Conservation (phyloP, 1,140 invertebrate genomes). For the Brachionus sp. region DNA sequence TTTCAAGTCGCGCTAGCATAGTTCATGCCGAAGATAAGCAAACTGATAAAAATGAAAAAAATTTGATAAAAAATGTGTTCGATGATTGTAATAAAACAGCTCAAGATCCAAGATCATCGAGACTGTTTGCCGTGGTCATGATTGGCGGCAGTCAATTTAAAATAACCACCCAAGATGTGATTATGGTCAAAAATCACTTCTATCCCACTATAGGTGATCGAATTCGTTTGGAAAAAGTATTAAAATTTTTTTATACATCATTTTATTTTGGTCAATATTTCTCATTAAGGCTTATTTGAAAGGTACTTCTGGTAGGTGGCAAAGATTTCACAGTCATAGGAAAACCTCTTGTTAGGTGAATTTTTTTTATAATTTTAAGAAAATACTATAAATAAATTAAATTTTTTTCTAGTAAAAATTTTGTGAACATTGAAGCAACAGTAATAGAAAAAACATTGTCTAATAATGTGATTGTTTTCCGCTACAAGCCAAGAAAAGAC, state of each 20-base stretch:
- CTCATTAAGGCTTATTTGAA: constrained; percentile 28
- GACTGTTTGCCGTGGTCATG: constrained; percentile 81
- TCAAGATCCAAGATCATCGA: constrained; percentile 47
- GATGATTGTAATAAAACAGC: constrained; percentile 29
- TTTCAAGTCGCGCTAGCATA: not conserved
- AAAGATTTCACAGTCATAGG: constrained; percentile 80
- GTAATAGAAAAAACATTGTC: constrained; percentile 46
- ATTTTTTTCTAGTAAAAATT: constrained; percentile 18
- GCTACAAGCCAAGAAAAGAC: constrained; percentile 44
- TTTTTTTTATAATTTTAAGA: constrained; percentile 47
- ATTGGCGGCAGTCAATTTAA: constrained; percentile 79
- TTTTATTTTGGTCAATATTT: constrained; percentile 41
- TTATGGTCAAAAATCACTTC: constrained; percentile 78
- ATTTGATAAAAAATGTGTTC: constrained; percentile 6
- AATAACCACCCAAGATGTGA: constrained; percentile 78
- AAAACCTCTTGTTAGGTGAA: constrained; percentile 69
- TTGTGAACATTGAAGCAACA: constrained; percentile 32
- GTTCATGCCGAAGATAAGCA: not conserved
- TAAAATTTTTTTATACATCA: not conserved
- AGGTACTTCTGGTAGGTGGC: constrained; percentile 74
- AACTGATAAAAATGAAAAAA: constrained; percentile 27
- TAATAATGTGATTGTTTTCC: constrained; percentile 20
- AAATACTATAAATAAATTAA: not conserved
- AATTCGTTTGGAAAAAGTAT: constrained; percentile 78
- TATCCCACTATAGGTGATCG: constrained; percentile 75